phyloP scores from a whole-genome alignment of 2,113 vertebrate genomes.

The Acanthochromis polyacanthus region DNA sequence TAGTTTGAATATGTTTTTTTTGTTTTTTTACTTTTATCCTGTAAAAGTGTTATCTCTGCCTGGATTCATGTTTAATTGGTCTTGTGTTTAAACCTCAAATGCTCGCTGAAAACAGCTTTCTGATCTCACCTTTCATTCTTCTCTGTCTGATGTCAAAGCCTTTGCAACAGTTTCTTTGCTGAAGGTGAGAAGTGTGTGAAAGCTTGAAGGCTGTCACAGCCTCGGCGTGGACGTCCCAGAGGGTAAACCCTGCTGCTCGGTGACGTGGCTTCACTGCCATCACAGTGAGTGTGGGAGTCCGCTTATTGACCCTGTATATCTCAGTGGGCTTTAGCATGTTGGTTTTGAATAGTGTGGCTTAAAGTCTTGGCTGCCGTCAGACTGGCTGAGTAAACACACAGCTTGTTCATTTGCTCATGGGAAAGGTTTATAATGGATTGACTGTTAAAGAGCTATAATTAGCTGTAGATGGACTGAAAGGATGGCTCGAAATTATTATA shows the following conservation, averaged over 20 bases:
- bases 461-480: constrained; percentile 32
- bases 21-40: too few species aligned
- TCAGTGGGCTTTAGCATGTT: constrained; percentile 54
- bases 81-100: not conserved
- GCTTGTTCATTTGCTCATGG: constrained; percentile 12
- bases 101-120: constrained; percentile 11
- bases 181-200: constrained; percentile 74
- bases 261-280: constrained; percentile 34
- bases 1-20: too few species aligned
- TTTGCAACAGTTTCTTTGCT: constrained; percentile 39
- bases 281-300: constrained; percentile 33
- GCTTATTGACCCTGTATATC: constrained; percentile 56
- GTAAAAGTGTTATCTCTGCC: too few species aligned
- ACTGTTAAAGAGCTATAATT: constrained; percentile 21
- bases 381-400: constrained; percentile 46
- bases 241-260: constrained; percentile 36
- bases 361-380: constrained; percentile 37
- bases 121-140: constrained; percentile 4
- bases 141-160: constrained; percentile 16
- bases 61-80: not conserved
- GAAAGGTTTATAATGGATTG: constrained; percentile 38
- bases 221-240: constrained; percentile 65
- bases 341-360: constrained; percentile 55
- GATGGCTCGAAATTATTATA: not conserved
- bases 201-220: constrained; percentile 60